Percentiles rank a stretch among this genome's conserved stretches.
These are phyloP conservation scores for Melipona beecheii DNA, from an alignment of 2,888 invertebrate genomes.

Conservation along the genomic window DNA sequence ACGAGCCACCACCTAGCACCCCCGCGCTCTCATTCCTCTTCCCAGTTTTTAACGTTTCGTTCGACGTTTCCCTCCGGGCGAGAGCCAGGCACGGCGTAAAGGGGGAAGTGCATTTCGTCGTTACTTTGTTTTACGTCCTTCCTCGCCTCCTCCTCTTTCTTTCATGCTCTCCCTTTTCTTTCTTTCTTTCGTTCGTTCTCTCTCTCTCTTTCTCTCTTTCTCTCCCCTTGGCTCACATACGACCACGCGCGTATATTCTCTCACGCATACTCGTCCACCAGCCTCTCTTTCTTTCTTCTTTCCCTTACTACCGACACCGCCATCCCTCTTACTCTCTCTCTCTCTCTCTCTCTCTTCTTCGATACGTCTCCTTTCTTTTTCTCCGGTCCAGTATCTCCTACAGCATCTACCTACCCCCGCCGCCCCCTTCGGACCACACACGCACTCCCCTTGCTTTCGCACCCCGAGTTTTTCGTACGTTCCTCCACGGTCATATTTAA, in stretches of 20 bases:
- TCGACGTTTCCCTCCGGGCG: constrained; percentile 82
- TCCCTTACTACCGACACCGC: constrained; percentile 38
- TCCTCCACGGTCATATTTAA: constrained; percentile 3
- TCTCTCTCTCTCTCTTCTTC: not conserved
- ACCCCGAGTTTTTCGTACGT: constrained; percentile 8
- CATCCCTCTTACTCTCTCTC: not conserved
- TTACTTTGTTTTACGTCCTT: constrained; percentile 83
- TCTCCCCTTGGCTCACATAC: constrained; percentile 3
- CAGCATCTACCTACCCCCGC: constrained; percentile 30
- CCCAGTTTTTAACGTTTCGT: constrained; percentile 83
- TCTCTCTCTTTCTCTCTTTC: not conserved
- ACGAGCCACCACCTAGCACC: constrained; percentile 66
- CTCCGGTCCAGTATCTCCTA: constrained; percentile 31
- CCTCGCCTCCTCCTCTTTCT: constrained; percentile 58
- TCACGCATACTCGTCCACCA: constrained; percentile 26
- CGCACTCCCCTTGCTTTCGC: constrained; percentile 3
- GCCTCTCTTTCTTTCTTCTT: constrained; percentile 37
- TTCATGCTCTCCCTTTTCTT: not conserved
- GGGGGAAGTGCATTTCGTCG: constrained; percentile 82
- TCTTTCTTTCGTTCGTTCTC: constrained; percentile 14
- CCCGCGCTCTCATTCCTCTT: constrained; percentile 76
- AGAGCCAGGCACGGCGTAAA: constrained; percentile 64
- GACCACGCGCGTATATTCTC: not conserved
- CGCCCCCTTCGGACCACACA: constrained; percentile 30
- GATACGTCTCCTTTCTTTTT: constrained; percentile 16